Conservation (phyloP, 1,140 invertebrate genomes). For the Whitmania pigra region DNA sequence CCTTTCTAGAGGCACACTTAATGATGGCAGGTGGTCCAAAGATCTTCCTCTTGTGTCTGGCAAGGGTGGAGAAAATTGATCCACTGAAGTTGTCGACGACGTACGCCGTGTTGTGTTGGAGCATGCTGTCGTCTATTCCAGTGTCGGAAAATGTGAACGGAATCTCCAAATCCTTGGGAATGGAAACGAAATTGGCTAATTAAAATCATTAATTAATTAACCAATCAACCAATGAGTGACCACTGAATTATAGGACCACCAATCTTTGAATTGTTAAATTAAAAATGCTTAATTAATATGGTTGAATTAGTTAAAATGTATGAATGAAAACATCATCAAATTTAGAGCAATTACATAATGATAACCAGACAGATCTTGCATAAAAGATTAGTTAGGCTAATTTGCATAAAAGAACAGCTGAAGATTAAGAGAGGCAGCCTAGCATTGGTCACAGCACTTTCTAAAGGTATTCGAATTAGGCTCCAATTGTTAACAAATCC, state of each 20-base stretch:
- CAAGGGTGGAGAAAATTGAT: conserved; percentile 51
- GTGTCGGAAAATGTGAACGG: conserved; percentile 30
- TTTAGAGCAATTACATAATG: too few species aligned
- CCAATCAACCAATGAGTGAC: not conserved
- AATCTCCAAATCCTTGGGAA: not conserved
- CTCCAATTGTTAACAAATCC: not conserved
- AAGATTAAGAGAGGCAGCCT: not conserved
- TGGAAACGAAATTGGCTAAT: not conserved
- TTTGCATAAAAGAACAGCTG: too few species aligned
- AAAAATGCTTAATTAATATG: not conserved
- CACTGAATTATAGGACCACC: not conserved
- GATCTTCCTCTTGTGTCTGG: conserved; percentile 48
- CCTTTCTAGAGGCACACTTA: conserved; percentile 30
- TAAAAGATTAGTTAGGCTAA: too few species aligned
- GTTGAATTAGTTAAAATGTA: too few species aligned
- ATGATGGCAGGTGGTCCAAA: conserved; percentile 39
- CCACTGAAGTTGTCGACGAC: conserved; percentile 58
- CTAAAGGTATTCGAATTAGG: not conserved
- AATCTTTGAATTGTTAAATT: not conserved
- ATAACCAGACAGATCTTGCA: too few species aligned
- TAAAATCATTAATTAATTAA: not conserved
- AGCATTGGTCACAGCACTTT: not conserved
- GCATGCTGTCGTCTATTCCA: conserved; percentile 31
- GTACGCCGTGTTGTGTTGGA: conserved; percentile 52
- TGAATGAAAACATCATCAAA: too few species aligned